Evolutionary conservation across 2,113 vertebrate genomes (phyloP), one percentile per base, ranked within the genome.

Genomic region (Hyperopisus bebe): DNA sequence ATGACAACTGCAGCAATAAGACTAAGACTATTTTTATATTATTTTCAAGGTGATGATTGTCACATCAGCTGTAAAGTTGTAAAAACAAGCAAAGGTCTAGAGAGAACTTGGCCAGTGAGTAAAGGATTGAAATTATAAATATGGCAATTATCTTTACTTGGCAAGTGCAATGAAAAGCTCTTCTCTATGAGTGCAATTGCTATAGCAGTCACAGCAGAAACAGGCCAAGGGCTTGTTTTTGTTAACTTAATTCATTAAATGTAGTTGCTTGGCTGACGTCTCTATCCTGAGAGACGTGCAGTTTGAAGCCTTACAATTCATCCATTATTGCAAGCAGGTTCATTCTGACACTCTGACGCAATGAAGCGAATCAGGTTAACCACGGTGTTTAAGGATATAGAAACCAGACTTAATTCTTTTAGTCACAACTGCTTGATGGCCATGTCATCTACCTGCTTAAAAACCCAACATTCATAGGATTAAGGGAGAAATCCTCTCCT

Each of bases 161-260:
- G 86, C 86, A 87, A 87, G 47, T 53, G 66, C 47, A 51, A 89
- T 77, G 31, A 89, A 53, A 27, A 35, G 70, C 31, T 53, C 27
- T 27, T 47, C 70, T 39, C 48, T 48, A 66, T 47, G 46, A 70
- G n/a, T 9, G n/a, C 27, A 88, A 51, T 51, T 6, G 62, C 46
- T 50, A n/a, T 17, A 35, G 27, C 44, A 88, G 35, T 44, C 42
- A n/a, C 87, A 70, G 17, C 87, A 70, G 11, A 62, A 7, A 24
- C 87, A 15, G 62, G 48, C 27, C 85, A 51, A 39, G 35, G 27
- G 48, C 5, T n/a, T 70, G 17, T 80, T 80, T 55, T 39, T 58
- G 51, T 35, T 58, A 31, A 62, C 19, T 62, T 58, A 87, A 58
- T 87, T 87, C 31, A 35, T 35, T 86, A 27, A 44, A 86, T 35